A percentile compares a stretch with the other conserved stretches of the same genome.
Evolutionary conservation across 2,113 vertebrate genomes (phyloP).

Genomic region (Myotis lucifugus): DNA sequence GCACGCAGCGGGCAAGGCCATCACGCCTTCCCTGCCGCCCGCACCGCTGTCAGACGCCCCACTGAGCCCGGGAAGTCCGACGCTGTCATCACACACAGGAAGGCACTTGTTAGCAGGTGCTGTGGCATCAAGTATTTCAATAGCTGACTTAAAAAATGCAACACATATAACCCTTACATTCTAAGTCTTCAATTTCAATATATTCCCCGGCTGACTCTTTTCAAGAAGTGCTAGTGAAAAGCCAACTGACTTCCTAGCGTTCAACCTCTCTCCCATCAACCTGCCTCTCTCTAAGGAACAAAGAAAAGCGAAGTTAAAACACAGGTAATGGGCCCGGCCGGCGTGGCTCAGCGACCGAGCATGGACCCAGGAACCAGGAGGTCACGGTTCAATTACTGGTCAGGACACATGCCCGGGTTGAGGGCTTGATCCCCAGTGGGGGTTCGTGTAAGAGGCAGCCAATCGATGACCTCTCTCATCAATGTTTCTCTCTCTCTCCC

Average conservation of each 20-base stretch:
- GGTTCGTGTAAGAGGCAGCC: too few species aligned
- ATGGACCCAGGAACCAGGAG: too few species aligned
- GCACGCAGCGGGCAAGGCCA: too few species aligned
- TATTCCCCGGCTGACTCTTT: background rate
- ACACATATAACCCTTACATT: background rate
- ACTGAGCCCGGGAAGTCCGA: background rate
- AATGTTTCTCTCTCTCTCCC: too few species aligned
- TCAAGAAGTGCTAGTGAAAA: background rate
- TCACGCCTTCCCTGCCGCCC: too few species aligned
- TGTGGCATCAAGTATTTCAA: background rate
- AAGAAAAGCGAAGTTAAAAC: constrained; percentile 11
- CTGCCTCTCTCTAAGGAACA: background rate
- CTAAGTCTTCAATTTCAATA: background rate
- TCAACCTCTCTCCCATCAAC: background rate
- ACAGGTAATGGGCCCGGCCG: background rate
- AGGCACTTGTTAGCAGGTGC: background rate
- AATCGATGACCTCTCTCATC: too few species aligned
- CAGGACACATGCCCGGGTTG: too few species aligned
- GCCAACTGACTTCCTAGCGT: too few species aligned
- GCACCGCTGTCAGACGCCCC: background rate
- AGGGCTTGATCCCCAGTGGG: too few species aligned
- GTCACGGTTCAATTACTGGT: too few species aligned
- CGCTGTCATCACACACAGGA: background rate
- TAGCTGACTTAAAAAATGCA: background rate
- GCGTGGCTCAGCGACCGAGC: too few species aligned